These are phyloP conservation scores for Danionella dracula DNA, from an alignment of 2,797 vertebrate genomes.

Conservation along the genomic window DNA sequence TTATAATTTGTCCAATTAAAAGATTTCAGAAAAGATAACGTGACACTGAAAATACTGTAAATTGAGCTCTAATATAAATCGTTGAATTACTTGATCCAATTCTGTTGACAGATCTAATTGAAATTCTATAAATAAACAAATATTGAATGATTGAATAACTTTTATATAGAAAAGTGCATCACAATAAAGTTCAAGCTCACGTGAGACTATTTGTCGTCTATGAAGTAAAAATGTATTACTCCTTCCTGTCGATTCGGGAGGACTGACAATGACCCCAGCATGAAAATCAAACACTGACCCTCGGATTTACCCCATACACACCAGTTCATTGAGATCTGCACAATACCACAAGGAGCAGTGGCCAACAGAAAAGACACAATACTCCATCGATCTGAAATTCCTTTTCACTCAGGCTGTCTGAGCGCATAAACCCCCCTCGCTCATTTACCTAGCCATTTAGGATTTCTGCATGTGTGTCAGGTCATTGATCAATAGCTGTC, in stretches of 20 bases:
- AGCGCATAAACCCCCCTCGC: background rate
- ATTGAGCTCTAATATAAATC: too few relatives aligned
- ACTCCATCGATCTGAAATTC: conserved; percentile 17
- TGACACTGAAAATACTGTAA: too few relatives aligned
- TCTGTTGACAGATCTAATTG: too few relatives aligned
- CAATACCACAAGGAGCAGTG: background rate
- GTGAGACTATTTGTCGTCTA: too few relatives aligned
- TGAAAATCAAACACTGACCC: background rate
- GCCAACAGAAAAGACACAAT: conserved; percentile 7
- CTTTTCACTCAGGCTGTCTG: conserved; percentile 2
- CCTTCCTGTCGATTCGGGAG: background rate
- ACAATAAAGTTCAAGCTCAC: too few relatives aligned
- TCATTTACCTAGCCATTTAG: conserved; percentile 59
- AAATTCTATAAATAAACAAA: too few relatives aligned
- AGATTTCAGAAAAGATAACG: too few relatives aligned
- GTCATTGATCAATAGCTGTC: conserved; percentile 73
- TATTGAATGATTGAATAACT: too few relatives aligned
- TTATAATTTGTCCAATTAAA: too few relatives aligned
- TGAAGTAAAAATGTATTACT: too few relatives aligned
- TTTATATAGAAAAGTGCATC: too few relatives aligned
- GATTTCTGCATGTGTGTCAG: conserved; percentile 63
- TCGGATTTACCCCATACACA: background rate
- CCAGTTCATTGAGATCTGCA: background rate
- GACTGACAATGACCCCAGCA: background rate
- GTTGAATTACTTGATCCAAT: too few relatives aligned